Base-by-base conservation (phyloP, 2,888 invertebrate genomes). In the Tanytarsus gracilentus region DNA sequence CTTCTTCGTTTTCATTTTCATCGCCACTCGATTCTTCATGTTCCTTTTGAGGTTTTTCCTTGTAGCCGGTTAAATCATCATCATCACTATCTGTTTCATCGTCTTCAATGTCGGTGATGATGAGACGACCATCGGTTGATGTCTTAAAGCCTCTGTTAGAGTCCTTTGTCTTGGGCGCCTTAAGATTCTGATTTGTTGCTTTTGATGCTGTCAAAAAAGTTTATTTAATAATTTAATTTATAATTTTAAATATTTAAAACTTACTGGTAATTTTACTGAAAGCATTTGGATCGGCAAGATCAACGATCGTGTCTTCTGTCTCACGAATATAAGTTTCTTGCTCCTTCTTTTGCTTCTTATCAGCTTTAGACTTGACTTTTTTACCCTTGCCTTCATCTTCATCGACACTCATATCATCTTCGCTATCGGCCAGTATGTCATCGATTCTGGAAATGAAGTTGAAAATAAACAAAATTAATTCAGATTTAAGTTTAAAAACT, bases 301-400 rank as follows among this genome's bases (percentile, higher is more conserved):
- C 95, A 30, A 94, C 82, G 67, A 95, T 91, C 63, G 84, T 83
- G 64, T 89, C 88, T 2, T 81, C 82, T 66, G 83, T 83, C 70
- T 95, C 95, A 67, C 87, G 84, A 66, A 95, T 88, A 83, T 87
- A 94, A 0, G 88, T 84, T 64, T 80, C 80, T 62, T 78, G 80
- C 61, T 73, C 74, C 59, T 77, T 78, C 40, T 75, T 71, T 3
- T 55, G n/a, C n/a, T n/a, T n/a, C n/a, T n/a, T n/a, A n/a, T n/a
- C n/a, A n/a, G n/a, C n/a, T n/a, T n/a, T n/a, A n/a, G n/a, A n/a
- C 44, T 64, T 66, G 2, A 63, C 29, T 56, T 66, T 65, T 8
- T 18, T 30, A 7, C 21, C 18, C 30, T 59, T 56, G 14, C 53
- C 62, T 69, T 66, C 48, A 18, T 29, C 29, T 27, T 62, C 63